Evolutionary conservation across 64 coral and sea anemone genomes (phyloP).

Genomic region (Hydrozoanthus tunicans): DNA sequence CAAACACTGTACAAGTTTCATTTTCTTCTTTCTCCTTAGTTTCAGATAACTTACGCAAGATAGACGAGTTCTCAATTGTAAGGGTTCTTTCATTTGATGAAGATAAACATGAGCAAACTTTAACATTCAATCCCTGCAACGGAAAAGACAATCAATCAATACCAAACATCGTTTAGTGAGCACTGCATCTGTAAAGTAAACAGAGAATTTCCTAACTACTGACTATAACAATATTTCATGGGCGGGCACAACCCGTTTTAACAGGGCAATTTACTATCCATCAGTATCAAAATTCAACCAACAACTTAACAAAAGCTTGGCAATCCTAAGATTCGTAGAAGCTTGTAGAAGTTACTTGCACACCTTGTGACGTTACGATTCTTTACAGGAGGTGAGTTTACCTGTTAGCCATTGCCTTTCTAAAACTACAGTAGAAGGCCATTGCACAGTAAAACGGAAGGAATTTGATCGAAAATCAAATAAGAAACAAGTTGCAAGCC

Average conservation of each 20-base stretch:
- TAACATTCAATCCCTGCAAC: slow-evolving; percentile 1
- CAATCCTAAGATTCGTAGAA: too few relatives aligned
- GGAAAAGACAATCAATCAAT: background rate
- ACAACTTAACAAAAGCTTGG: too few relatives aligned
- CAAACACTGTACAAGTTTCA: background rate
- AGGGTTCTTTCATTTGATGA: background rate
- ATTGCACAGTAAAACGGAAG: background rate
- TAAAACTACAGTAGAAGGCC: background rate
- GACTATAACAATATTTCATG: background rate
- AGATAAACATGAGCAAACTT: background rate
- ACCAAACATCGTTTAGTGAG: background rate
- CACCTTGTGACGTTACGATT: too few relatives aligned
- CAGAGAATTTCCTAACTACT: background rate
- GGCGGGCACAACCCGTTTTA: too few relatives aligned
- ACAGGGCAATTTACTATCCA: too few relatives aligned
- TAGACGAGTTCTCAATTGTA: background rate
- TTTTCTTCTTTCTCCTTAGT: slow-evolving; percentile 32
- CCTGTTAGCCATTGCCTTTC: background rate
- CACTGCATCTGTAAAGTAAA: too few relatives aligned
- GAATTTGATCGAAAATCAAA: background rate
- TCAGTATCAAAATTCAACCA: too few relatives aligned
- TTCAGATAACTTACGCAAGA: background rate
- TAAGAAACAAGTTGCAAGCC: background rate
- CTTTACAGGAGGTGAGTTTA: too few relatives aligned
- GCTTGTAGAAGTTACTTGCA: too few relatives aligned